Percentiles rank a stretch among this genome's conserved stretches.
phyloP scores from a whole-genome alignment of 2,797 vertebrate species.

The Typhlichthys subterraneus region DNA sequence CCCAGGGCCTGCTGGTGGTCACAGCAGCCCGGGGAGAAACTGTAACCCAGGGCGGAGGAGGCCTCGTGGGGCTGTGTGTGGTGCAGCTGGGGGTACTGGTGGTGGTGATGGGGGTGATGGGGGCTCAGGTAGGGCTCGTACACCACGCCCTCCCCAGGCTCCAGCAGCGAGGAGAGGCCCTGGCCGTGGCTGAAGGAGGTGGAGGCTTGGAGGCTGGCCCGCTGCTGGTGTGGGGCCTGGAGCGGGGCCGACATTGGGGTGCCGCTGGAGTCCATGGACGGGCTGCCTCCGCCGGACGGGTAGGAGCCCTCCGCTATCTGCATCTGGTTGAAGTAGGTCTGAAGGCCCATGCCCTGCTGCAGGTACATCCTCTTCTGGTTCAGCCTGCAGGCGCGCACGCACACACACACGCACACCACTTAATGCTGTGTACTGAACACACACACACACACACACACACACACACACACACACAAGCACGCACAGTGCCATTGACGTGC shows the following conservation, averaged over 20 bases:
- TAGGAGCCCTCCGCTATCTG: slow-evolving; percentile 92
- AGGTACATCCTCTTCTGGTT: slow-evolving; percentile 95
- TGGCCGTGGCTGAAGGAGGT: slow-evolving; percentile 68
- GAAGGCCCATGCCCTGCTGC: slow-evolving; percentile 86
- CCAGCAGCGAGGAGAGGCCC: slow-evolving; percentile 84
- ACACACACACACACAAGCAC: too few relatives aligned
- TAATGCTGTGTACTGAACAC: too few relatives aligned
- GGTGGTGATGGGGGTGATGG: slow-evolving; percentile 64
- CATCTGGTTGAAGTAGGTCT: slow-evolving; percentile 98
- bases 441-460: too few relatives aligned
- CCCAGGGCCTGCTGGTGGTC: slow-evolving; percentile 65
- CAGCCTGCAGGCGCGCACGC: slow-evolving; percentile 74
- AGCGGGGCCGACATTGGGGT: slow-evolving; percentile 52
- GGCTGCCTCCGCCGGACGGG: slow-evolving; percentile 52
- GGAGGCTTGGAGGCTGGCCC: slow-evolving; percentile 60
- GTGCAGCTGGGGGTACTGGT: slow-evolving; percentile 46
- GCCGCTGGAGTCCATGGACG: slow-evolving; percentile 59
- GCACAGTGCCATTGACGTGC: too few relatives aligned
- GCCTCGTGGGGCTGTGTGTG: slow-evolving; percentile 51
- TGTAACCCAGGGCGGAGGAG: slow-evolving; percentile 68
- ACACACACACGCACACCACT: too few relatives aligned
- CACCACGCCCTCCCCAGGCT: slow-evolving; percentile 82
- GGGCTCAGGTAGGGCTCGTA: slow-evolving; percentile 86
- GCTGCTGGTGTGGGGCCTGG: slow-evolving; percentile 67
- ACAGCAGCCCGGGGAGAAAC: slow-evolving; percentile 76